Conservation (phyloP, 2,888 invertebrate genomes). For the Lasioglossum villosulum region DNA sequence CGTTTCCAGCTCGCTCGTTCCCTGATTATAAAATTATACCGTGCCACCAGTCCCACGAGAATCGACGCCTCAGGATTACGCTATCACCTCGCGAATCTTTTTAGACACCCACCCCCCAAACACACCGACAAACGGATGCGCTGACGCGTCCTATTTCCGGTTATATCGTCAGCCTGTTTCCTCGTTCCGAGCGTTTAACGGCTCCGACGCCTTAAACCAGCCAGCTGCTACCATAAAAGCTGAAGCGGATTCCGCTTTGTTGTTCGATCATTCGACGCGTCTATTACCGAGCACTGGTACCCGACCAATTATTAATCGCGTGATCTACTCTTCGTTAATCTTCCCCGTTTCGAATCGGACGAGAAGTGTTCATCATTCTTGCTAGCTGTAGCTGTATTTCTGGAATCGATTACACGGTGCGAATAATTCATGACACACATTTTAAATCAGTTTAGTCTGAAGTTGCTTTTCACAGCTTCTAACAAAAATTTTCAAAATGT, state of each 20-base stretch:
- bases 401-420: too few relatives aligned
- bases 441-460: too few relatives aligned
- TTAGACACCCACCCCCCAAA: background rate
- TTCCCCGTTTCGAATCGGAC: background rate
- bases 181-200: background rate
- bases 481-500: too few relatives aligned
- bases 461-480: too few relatives aligned
- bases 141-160: slow-evolving; percentile 34
- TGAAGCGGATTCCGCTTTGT: background rate
- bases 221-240: background rate
- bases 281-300: background rate
- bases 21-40: slow-evolving; percentile 72
- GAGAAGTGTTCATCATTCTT: background rate
- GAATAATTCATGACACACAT: too few relatives aligned
- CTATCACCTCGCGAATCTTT: slow-evolving; percentile 43
- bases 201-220: background rate
- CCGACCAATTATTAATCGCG: background rate
- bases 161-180: slow-evolving; percentile 20
- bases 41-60: slow-evolving; percentile 54
- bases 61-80: slow-evolving; percentile 61
- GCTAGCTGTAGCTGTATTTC: background rate
- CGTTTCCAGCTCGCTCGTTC: slow-evolving; percentile 66
- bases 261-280: background rate
- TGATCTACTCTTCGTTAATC: background rate
- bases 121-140: background rate